These are phyloP conservation scores for Eubucco bourcierii DNA, from an alignment of 2,113 vertebrate species.

Conservation along the genomic window DNA sequence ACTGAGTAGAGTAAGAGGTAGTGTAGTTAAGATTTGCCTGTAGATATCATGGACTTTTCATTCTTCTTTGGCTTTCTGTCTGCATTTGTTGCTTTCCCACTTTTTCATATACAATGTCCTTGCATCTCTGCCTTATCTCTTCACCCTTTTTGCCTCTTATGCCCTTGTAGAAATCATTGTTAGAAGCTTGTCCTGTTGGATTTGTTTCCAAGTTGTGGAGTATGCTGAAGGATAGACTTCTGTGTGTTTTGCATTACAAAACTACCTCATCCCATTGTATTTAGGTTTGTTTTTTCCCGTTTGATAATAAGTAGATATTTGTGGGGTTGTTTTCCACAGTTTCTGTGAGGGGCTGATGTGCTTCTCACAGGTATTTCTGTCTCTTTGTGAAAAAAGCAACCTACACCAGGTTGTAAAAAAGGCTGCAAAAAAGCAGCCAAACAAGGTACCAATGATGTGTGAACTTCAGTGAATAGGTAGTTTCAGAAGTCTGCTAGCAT, in stretches of 20 bases:
- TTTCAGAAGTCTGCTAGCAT: not conserved
- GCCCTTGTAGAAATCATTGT: not conserved
- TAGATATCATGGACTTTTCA: not conserved
- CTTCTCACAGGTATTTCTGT: not conserved
- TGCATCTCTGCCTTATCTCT: not conserved
- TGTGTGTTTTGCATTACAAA: not conserved
- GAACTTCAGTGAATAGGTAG: fast-evolving
- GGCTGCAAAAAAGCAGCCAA: too few species aligned
- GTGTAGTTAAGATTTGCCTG: not conserved
- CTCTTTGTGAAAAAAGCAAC: not conserved
- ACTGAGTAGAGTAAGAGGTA: not conserved
- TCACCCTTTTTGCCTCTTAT: not conserved
- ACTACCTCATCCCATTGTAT: not conserved
- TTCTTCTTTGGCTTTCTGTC: not conserved
- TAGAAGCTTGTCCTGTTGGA: not conserved
- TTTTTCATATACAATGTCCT: not conserved
- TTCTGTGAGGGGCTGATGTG: not conserved
- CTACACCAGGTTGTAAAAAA: not conserved
- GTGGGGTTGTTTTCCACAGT: not conserved
- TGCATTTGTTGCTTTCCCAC: not conserved
- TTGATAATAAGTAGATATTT: not conserved
- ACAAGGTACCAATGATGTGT: too few species aligned
- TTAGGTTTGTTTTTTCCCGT: not conserved
- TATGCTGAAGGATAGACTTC: not conserved
- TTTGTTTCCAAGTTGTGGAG: not conserved